A percentile compares a stretch with the other conserved stretches of the same genome.
Conservation (phyloP, 2,797 vertebrate genomes). For the Parauchenoglanis punctatus region DNA sequence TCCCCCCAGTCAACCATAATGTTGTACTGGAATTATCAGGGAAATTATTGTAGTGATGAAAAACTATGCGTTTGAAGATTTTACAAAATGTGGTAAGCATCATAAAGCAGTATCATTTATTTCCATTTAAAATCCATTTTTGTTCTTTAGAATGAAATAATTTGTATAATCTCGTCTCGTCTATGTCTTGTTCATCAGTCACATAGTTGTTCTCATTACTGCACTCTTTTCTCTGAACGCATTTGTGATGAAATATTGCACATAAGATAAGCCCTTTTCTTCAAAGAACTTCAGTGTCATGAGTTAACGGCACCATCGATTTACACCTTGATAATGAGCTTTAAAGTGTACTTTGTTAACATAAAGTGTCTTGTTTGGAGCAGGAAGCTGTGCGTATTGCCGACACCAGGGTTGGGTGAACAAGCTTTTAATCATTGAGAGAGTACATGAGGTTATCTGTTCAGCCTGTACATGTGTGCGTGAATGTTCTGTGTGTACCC, state of each 20-base stretch:
- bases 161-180: not conserved
- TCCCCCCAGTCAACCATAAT: not conserved
- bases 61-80: not conserved
- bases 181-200: not conserved
- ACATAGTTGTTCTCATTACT: not conserved
- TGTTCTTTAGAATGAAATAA: not conserved
- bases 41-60: not conserved
- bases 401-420: not conserved
- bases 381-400: conserved; percentile 16
- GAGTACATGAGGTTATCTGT: conserved; percentile 31
- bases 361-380: conserved; percentile 27
- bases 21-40: not conserved
- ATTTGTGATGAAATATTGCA: conserved; percentile 17
- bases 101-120: not conserved
- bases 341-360: conserved; percentile 15
- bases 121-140: not conserved
- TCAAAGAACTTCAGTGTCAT: conserved; percentile 1
- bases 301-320: conserved; percentile 15
- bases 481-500: conserved; percentile 33
- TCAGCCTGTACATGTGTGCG: conserved; percentile 34
- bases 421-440: conserved; percentile 45
- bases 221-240: not conserved
- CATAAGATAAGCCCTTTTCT: not conserved
- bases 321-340: conserved; percentile 21
- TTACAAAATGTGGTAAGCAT: not conserved